A percentile compares a stretch with the other conserved stretches of the same genome.
Evolutionary conservation across 2,797 vertebrate genomes (phyloP).

Genomic region (Crocidura indochinensis): DNA sequence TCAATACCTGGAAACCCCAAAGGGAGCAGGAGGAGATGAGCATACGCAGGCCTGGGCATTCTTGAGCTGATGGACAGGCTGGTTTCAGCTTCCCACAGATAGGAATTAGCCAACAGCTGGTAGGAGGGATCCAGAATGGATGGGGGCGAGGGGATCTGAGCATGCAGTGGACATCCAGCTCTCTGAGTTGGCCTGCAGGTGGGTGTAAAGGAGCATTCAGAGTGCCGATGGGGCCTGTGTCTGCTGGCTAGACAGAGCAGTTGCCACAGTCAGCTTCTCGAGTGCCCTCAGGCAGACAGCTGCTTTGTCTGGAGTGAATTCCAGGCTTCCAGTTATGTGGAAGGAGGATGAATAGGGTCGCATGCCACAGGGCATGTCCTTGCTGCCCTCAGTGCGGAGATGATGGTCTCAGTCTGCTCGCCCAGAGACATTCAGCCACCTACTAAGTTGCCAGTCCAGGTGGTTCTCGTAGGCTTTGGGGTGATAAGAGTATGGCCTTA

Average conservation of each 20-base stretch:
- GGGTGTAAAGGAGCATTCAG: neutral
- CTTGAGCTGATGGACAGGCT: conserved; percentile 47
- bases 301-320: neutral
- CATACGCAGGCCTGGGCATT: conserved; percentile 13
- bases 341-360: neutral
- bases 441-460: neutral
- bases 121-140: neutral
- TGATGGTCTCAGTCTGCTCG: neutral
- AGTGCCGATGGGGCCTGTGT: neutral
- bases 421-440: neutral
- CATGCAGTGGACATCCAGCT: fast-evolving
- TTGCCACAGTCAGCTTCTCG: fast-evolving
- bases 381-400: neutral
- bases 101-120: neutral
- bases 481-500: neutral
- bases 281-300: neutral
- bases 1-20: conserved; percentile 15
- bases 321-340: neutral
- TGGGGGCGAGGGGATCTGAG: neutral
- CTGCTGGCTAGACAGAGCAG: neutral
- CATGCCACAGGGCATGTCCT: neutral
- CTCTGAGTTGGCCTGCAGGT: neutral
- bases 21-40: conserved; percentile 28
- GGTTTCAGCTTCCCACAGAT: conserved; percentile 33
- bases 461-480: neutral